Conservation (phyloP, 2,113 vertebrate species). For the Cavia aperea region DNA sequence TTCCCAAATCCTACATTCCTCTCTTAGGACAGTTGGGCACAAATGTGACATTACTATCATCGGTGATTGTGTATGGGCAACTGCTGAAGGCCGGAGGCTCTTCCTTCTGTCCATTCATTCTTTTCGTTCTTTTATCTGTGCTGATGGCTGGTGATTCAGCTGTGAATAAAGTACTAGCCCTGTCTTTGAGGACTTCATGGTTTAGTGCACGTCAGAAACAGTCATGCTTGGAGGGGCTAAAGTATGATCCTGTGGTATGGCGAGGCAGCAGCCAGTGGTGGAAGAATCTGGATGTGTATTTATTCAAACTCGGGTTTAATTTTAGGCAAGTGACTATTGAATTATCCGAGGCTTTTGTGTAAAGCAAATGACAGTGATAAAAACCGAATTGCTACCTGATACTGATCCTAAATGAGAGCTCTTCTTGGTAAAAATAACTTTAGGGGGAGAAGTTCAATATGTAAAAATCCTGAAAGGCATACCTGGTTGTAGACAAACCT, state of each 20-base stretch:
- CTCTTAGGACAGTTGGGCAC: background rate
- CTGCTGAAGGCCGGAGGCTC: background rate
- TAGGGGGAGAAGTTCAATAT: background rate
- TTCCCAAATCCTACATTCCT: background rate
- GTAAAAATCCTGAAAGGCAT: slow-evolving; percentile 20
- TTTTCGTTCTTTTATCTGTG: slow-evolving; percentile 16
- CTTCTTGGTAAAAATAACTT: slow-evolving; percentile 43
- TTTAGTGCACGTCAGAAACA: slow-evolving; percentile 16
- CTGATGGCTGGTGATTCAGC: background rate
- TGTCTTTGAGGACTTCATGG: slow-evolving; percentile 11
- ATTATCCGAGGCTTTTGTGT: slow-evolving; percentile 1
- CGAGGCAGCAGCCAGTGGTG: background rate
- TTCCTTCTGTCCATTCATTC: slow-evolving; percentile 22
- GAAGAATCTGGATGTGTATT: slow-evolving; percentile 6
- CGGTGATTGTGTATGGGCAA: background rate
- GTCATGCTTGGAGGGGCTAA: background rate
- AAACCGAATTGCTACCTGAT: background rate
- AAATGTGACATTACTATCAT: background rate
- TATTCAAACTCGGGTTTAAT: slow-evolving; percentile 18
- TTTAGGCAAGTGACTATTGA: slow-evolving; percentile 7
- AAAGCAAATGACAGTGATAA: background rate
- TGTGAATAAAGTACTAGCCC: slow-evolving; percentile 21
- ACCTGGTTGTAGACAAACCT: slow-evolving; percentile 3
- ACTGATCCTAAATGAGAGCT: slow-evolving; percentile 32
- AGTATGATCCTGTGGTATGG: background rate